Conservation (phyloP, 2,113 vertebrate genomes). For the Tragelaphus buxtoni region DNA sequence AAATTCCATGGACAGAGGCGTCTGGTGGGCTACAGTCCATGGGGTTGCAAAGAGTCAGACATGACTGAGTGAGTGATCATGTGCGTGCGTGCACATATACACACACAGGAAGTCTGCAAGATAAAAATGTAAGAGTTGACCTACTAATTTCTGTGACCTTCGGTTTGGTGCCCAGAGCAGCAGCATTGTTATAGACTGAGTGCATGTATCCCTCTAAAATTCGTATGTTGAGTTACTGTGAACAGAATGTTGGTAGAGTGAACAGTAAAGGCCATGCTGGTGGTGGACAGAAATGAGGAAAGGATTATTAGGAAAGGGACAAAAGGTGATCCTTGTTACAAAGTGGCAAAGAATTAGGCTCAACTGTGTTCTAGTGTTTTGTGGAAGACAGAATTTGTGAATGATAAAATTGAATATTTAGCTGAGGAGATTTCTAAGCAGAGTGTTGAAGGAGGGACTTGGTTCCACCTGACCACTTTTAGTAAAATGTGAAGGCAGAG, state of each 20-base stretch:
- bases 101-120: not conserved
- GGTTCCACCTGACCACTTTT: not conserved
- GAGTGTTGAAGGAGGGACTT: not conserved
- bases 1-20: not conserved
- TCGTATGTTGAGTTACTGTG: not conserved
- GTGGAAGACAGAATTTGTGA: not conserved
- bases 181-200: not conserved
- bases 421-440: not conserved
- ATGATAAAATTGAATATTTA: not conserved
- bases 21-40: not conserved
- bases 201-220: not conserved
- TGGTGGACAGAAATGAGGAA: not conserved
- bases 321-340: not conserved
- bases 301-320: not conserved
- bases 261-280: not conserved
- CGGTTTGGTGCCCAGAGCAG: not conserved
- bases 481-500: not conserved
- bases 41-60: not conserved
- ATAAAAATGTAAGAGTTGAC: not conserved
- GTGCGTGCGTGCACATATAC: fast-evolving
- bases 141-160: not conserved
- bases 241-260: not conserved
- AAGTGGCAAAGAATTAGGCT: not conserved
- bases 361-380: not conserved
- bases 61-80: fast-evolving